These are phyloP conservation scores for Aethes cnicana DNA, from an alignment of 2,888 invertebrate species.

Conservation along the genomic window DNA sequence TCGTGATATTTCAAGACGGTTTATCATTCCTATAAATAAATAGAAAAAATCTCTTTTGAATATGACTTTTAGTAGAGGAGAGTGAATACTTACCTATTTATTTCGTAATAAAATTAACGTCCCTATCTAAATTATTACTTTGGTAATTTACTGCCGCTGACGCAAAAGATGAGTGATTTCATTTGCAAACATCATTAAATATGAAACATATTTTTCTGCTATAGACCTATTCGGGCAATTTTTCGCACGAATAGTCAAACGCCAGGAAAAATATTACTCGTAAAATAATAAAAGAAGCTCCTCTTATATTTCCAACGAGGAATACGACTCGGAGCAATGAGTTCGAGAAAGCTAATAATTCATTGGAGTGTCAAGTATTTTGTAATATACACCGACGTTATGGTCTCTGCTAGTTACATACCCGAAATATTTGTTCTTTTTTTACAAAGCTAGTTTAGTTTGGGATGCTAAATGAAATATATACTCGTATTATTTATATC, in stretches of 20 bases:
- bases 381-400: slow-evolving; percentile 27
- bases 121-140: too few species aligned
- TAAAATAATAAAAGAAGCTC: slow-evolving; percentile 27
- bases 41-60: too few species aligned
- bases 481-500: too few species aligned
- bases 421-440: too few species aligned
- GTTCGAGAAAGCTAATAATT: slow-evolving; percentile 30
- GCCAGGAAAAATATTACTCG: slow-evolving; percentile 17
- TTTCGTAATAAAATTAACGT: too few species aligned
- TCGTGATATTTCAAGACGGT: neutral
- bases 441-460: too few species aligned
- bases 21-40: too few species aligned
- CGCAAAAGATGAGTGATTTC: neutral
- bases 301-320: slow-evolving; percentile 20
- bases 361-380: slow-evolving; percentile 29
- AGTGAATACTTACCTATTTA: too few species aligned
- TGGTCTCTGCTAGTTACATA: too few species aligned
- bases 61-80: too few species aligned
- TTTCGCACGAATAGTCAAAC: slow-evolving; percentile 11
- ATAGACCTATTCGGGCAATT: slow-evolving; percentile 7
- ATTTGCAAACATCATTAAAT: neutral
- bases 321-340: slow-evolving; percentile 24
- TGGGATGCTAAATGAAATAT: too few species aligned
- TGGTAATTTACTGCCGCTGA: too few species aligned
- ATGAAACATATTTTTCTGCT: slow-evolving; percentile 3